phyloP scores from a whole-genome alignment of 1,140 invertebrate species.

The Lamellibrachia luymesi region DNA sequence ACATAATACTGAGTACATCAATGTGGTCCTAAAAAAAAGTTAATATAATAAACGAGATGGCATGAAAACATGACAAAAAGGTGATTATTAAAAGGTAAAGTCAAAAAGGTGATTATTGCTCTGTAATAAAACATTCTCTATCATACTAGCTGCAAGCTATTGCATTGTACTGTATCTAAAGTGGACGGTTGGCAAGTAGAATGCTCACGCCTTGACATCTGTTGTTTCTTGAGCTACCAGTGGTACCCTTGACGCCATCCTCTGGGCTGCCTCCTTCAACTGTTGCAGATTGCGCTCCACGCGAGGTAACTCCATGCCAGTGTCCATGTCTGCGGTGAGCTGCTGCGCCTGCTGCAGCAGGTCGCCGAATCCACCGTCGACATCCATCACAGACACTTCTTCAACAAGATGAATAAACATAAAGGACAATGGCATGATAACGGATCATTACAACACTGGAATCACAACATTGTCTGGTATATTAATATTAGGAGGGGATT shows the following conservation, averaged over 20 bases:
- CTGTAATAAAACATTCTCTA: too few relatives aligned
- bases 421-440: neutral
- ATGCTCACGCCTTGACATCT: conserved; percentile 87
- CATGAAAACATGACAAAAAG: too few relatives aligned
- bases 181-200: neutral
- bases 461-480: too few relatives aligned
- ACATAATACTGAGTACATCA: too few relatives aligned
- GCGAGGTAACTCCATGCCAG: conserved; percentile 59
- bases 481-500: too few relatives aligned
- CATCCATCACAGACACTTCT: neutral
- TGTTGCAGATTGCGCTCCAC: conserved; percentile 88
- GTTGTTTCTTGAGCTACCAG: conserved; percentile 70
- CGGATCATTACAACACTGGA: neutral
- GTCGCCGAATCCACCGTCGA: conserved; percentile 67
- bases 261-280: conserved; percentile 86
- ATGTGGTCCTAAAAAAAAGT: too few relatives aligned
- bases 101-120: neutral
- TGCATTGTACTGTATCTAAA: neutral
- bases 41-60: too few relatives aligned
- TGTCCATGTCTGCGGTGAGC: conserved; percentile 83
- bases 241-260: conserved; percentile 81
- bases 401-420: neutral
- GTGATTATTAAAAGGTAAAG: neutral
- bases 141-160: neutral
- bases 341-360: conserved; percentile 87